Base-by-base conservation (phyloP, 2,888 invertebrate genomes). In the Chloroclystis v-ata region DNA sequence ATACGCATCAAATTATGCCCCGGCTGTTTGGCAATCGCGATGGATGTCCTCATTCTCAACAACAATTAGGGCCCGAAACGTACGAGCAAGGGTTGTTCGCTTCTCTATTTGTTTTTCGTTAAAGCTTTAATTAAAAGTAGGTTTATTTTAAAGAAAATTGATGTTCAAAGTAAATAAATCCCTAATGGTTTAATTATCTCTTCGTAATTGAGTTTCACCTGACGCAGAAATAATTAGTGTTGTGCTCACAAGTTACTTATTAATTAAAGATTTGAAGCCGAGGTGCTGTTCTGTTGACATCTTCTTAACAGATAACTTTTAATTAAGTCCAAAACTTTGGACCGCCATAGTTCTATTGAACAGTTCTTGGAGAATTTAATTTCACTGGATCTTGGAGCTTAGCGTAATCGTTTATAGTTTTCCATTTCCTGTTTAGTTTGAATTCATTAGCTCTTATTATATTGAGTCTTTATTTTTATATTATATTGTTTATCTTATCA, bases 71-170 rank as follows among this genome's bases (percentile, higher is more conserved):
- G 63, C 63, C 65, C 67, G 72, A 65, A 67, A 65, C 65, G 64
- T 62, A 61, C 69, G 45, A 45, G 74, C 72, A 79, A 82, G 83
- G 83, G 82, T 83, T 84, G 72, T 60, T 53, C 67, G 67, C 70
- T 71, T 67, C 72, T 82, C 66, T 85, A 82, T 85, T 85, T 84
- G 82, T 82, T 81, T 85, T 83, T 78, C 79, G 81, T 83, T 82
- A 81, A 78, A 80, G 83, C 81, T 81, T 85, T 85, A 84, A 85
- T 84, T 85, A 83, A 84, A 83, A 82, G 80, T 79, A 82, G 75
- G 82, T 82, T 82, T 83, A 81, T 83, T 83, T 83, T 81, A 79
- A 83, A 83, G 81, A 82, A 83, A 83, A 84, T 82, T 84, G 76
- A 82, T 82, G 79, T 78, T 82, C 78, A 82, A 81, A 81, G 84